A percentile compares a stretch with the other conserved stretches of the same genome.
Evolutionary conservation across 2,797 vertebrate genomes (phyloP).

Genomic region (Lepilemur septentrionalis): DNA sequence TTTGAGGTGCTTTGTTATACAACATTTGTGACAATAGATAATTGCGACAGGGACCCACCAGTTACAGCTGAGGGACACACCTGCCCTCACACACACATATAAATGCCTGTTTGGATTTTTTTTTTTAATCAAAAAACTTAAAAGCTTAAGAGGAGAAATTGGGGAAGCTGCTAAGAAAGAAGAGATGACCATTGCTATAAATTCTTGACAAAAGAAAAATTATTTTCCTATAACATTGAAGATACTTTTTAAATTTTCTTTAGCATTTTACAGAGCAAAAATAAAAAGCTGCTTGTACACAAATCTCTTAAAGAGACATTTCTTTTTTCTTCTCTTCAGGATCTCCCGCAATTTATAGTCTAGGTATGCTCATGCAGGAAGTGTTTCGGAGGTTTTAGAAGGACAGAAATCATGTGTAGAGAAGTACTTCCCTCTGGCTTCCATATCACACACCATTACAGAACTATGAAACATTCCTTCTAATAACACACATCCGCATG

Average conservation of each 20-base stretch:
- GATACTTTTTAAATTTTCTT: constrained; percentile 59
- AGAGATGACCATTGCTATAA: not conserved
- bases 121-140: not conserved
- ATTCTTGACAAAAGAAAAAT: constrained; percentile 4
- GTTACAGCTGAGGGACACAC: not conserved
- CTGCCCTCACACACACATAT: not conserved
- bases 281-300: not conserved
- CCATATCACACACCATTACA: not conserved
- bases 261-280: constrained; percentile 63
- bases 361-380: not conserved
- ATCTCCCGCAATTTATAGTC: not conserved
- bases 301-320: not conserved
- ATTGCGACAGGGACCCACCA: not conserved
- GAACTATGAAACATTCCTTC: no score
- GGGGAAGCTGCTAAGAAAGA: not conserved
- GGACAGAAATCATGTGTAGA: not conserved
- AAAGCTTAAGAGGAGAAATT: not conserved
- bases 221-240: constrained; percentile 26
- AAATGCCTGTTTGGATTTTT: not conserved
- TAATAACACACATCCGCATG: not conserved
- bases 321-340: not conserved
- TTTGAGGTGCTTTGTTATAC: not conserved
- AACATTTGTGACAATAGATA: not conserved
- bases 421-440: not conserved
- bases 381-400: not conserved